Base-by-base conservation (phyloP, 2,797 vertebrate species). In the Cynodonichthys magdalenae region DNA sequence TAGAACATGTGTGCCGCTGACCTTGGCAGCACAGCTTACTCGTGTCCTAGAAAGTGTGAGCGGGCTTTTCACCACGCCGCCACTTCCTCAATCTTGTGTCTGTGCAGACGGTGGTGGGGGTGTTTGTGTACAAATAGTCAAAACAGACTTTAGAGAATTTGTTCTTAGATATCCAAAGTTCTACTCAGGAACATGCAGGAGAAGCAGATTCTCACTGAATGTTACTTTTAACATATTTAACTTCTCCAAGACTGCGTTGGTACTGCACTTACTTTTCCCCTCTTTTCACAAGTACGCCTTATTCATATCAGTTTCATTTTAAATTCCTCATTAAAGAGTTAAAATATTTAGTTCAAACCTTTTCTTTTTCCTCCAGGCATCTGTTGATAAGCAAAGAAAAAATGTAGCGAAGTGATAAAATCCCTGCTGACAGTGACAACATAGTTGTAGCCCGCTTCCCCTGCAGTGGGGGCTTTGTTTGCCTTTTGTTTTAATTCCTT, bases 1-100 rank as follows among this genome's bases (percentile, higher is more conserved):
- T 95, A 95, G 94, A 95, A 92, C 94, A 93, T 94, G 93, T 94
- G 93, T 91, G 94, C 92, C 83, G 84, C 89, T 97, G 96, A 97
- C 96, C 96, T 96, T 96, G 95, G 95, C 92, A 89, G 89, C 88
- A n/a, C 67, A 86, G 91, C 91, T 92, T 84, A 80, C 81, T 90
- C 71, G 83, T 89, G 93, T 93, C 92, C 89, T 87, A 81, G 89
- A 89, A 93, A 95, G 95, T 92, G 94, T 94, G 93, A 94, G 94
- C 92, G 86, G 90, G 90, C 54, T 83, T 84, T 87, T 80, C 71
- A 74, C 88, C 77, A 73, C 39, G 9, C 58, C 67, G 56, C 58
- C 19, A 27, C 75, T 77, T 87, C 77, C 77, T 77, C 46, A 12
- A 11, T 24, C 55, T 61, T 29, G 78, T 79, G 66, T 58, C 60